phyloP scores from a whole-genome alignment of 2,888 invertebrate species.

The Brenthis daphne region DNA sequence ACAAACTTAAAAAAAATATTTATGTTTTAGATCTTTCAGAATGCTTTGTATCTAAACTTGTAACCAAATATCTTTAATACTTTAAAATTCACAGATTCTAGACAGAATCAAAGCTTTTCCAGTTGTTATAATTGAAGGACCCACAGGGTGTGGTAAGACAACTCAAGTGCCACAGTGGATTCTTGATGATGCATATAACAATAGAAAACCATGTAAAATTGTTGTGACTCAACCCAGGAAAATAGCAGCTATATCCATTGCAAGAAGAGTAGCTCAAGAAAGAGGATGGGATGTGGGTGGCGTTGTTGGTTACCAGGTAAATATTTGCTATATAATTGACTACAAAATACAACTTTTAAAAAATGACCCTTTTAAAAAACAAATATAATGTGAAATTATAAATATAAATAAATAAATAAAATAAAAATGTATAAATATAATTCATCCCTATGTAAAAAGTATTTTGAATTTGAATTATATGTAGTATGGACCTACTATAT shows the following conservation, averaged over 20 bases:
- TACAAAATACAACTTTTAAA: background rate
- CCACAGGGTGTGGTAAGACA: slow-evolving; percentile 97
- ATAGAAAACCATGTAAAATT: slow-evolving; percentile 89
- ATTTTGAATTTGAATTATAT: no score
- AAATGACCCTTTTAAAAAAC: no score
- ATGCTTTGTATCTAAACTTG: no score
- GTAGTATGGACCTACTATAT: background rate
- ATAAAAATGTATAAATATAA: no score
- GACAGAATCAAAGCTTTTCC: slow-evolving; percentile 85
- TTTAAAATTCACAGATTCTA: slow-evolving; percentile 81
- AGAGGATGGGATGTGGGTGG: slow-evolving; percentile 91
- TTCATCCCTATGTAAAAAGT: no score
- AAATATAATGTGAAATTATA: no score
- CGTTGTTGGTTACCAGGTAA: slow-evolving; percentile 94
- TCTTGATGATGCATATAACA: slow-evolving; percentile 87
- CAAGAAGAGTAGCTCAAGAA: slow-evolving; percentile 91
- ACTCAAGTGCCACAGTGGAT: slow-evolving; percentile 95
- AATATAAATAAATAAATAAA: no score
- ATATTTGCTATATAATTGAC: background rate
- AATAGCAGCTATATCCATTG: slow-evolving; percentile 95
- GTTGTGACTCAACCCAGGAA: slow-evolving; percentile 96
- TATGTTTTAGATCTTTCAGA: no score
- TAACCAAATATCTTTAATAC: no score
- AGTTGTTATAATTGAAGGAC: slow-evolving; percentile 93
- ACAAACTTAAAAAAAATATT: background rate